phyloP scores from a whole-genome alignment of 2,888 invertebrate genomes.

The Chydorus sphaericus region DNA sequence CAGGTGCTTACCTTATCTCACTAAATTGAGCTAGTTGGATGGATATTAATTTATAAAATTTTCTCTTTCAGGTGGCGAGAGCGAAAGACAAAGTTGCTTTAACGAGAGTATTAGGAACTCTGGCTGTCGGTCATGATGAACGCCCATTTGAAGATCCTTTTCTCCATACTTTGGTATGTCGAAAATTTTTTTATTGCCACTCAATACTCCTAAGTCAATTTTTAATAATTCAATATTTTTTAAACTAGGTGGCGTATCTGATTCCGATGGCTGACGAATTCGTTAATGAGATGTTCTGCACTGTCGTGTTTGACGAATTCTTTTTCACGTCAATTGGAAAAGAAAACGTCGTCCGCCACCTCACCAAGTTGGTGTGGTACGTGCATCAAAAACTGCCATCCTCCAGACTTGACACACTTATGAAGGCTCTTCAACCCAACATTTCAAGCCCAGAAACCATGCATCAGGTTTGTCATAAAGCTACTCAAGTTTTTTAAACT shows the following conservation, averaged over 20 bases:
- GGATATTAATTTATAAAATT: neutral
- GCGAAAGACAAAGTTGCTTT: conserved; percentile 64
- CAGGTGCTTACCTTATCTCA: conserved; percentile 31
- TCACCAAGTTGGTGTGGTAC: conserved; percentile 80
- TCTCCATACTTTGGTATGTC: conserved; percentile 69
- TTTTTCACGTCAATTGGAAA: conserved; percentile 75
- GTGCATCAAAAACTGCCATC: conserved; percentile 71
- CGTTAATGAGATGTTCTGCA: conserved; percentile 83
- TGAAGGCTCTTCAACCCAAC: conserved; percentile 54
- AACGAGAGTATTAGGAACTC: conserved; percentile 70
- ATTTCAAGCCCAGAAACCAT: neutral
- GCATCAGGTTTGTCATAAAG: neutral
- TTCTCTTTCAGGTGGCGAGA: conserved; percentile 43
- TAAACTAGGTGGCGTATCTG: conserved; percentile 47
- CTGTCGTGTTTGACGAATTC: conserved; percentile 88
- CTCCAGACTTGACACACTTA: conserved; percentile 57
- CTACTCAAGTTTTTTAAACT: neutral
- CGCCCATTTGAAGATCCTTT: conserved; percentile 90
- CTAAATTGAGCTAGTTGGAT: too few relatives aligned
- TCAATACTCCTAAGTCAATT: conserved; percentile 1
- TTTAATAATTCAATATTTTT: conserved; percentile 11
- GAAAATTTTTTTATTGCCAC: neutral
- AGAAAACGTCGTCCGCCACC: conserved; percentile 82
- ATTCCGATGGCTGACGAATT: conserved; percentile 86
- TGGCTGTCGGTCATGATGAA: conserved; percentile 81